phyloP scores from a whole-genome alignment of 1,140 invertebrate species.

The silkworm (Bombyx mori) region DNA sequence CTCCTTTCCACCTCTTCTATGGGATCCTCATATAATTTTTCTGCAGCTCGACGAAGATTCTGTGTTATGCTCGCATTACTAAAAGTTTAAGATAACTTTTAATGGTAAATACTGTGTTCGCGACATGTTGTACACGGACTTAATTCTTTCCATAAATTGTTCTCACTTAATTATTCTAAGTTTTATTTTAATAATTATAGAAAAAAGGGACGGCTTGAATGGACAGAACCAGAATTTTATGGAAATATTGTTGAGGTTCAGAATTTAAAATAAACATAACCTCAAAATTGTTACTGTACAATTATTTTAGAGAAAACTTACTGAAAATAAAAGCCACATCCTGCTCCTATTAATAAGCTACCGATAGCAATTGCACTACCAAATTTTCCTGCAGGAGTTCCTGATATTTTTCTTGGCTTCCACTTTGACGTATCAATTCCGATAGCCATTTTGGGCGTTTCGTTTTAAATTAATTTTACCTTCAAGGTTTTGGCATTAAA shows the following conservation, averaged over 20 bases:
- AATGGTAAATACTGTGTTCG: too few relatives aligned
- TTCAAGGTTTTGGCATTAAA: too few relatives aligned
- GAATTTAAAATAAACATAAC: slow-evolving; percentile 2
- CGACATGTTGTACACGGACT: too few relatives aligned
- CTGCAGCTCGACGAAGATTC: slow-evolving; percentile 34
- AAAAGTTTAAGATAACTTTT: slow-evolving; percentile 21
- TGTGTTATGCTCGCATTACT: slow-evolving; percentile 34
- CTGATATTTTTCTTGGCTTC: slow-evolving; percentile 69
- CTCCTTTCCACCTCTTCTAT: slow-evolving; percentile 54
- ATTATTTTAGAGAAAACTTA: slow-evolving; percentile 22
- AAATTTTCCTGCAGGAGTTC: slow-evolving; percentile 61
- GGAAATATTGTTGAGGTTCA: too few relatives aligned
- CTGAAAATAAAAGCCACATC: slow-evolving; percentile 43
- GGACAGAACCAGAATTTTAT: too few relatives aligned
- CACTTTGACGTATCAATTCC: slow-evolving; percentile 59
- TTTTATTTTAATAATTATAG: too few relatives aligned
- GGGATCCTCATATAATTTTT: slow-evolving; percentile 51
- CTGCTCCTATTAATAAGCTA: slow-evolving; percentile 37
- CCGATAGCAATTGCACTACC: slow-evolving; percentile 55
- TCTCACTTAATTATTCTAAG: too few relatives aligned
- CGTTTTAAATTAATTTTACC: too few relatives aligned
- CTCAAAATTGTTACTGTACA: slow-evolving; percentile 10
- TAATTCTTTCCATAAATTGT: too few relatives aligned
- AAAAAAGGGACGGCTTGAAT: too few relatives aligned
- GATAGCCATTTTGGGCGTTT: slow-evolving; percentile 41